Evolutionary conservation across 2,888 invertebrate genomes (phyloP).

Genomic region (Trisateles emortualis): DNA sequence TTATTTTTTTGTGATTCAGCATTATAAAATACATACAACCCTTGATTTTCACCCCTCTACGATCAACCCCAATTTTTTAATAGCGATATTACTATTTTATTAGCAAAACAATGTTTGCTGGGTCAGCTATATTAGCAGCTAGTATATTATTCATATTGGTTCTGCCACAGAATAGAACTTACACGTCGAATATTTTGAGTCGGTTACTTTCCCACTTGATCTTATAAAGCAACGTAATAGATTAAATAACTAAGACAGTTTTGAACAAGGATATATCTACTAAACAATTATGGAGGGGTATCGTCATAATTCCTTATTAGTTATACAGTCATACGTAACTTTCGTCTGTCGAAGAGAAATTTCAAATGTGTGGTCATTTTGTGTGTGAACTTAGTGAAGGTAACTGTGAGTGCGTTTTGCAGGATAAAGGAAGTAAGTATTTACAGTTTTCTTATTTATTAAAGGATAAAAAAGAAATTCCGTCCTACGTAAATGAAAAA

Average conservation of each 20-base stretch:
- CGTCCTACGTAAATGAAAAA: too few species aligned
- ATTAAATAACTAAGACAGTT: slow-evolving; percentile 4
- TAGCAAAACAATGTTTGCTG: too few species aligned
- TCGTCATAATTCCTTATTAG: slow-evolving; percentile 11
- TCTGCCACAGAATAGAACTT: too few species aligned
- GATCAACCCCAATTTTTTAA: too few species aligned
- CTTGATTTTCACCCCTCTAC: too few species aligned
- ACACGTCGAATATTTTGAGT: too few species aligned
- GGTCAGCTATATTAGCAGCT: too few species aligned
- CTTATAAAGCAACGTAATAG: not conserved
- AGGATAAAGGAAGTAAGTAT: slow-evolving; percentile 2
- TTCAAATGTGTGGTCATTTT: slow-evolving; percentile 16
- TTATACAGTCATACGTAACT: slow-evolving; percentile 1
- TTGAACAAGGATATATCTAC: slow-evolving; percentile 24
- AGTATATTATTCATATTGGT: too few species aligned
- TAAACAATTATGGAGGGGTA: not conserved
- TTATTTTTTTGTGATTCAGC: too few species aligned
- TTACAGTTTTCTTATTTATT: not conserved
- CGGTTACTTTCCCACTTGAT: too few species aligned
- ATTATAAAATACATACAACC: too few species aligned
- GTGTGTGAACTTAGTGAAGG: not conserved
- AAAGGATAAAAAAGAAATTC: not conserved
- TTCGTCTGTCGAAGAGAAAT: slow-evolving; percentile 17
- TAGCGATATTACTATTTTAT: too few species aligned
- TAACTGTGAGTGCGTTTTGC: slow-evolving; percentile 5